These are phyloP conservation scores for Eristalis arbustorum DNA, from an alignment of 2,888 invertebrate species.

Conservation along the genomic window DNA sequence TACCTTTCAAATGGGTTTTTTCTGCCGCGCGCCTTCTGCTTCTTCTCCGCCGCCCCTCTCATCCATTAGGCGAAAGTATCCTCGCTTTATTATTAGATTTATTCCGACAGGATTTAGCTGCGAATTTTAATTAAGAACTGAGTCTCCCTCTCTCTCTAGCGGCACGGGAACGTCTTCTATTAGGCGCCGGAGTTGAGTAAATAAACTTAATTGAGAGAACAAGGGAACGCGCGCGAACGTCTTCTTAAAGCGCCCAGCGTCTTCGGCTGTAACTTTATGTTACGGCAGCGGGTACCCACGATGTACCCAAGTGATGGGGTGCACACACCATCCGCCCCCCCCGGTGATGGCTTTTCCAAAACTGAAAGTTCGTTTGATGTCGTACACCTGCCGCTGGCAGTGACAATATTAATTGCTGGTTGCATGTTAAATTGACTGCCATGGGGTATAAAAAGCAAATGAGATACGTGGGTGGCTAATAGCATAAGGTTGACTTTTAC, in stretches of 20 bases:
- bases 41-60: background rate
- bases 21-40: background rate
- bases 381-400: slow-evolving; percentile 17
- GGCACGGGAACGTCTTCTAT: background rate
- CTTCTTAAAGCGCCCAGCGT: background rate
- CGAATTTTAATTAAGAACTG: slow-evolving; percentile 13
- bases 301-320: background rate
- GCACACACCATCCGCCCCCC: background rate
- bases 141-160: background rate
- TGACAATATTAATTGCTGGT: slow-evolving; percentile 41
- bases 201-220: slow-evolving; percentile 32
- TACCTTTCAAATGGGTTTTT: background rate
- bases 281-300: background rate
- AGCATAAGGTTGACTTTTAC: slow-evolving; percentile 14
- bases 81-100: slow-evolving; percentile 2
- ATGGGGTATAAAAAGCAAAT: slow-evolving; percentile 32
- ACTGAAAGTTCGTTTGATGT: slow-evolving; percentile 36
- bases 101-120: slow-evolving; percentile 8
- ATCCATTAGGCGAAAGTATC: background rate
- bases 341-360: background rate
- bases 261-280: background rate
- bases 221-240: background rate
- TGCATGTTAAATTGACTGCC: slow-evolving; percentile 40
- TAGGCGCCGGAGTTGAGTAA: slow-evolving; percentile 13
- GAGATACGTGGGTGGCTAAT: slow-evolving; percentile 35